A percentile compares a stretch with the other conserved stretches of the same genome.
These are phyloP conservation scores for Eustalomyia histrio DNA, from an alignment of 2,888 invertebrate species.

Conservation along the genomic window DNA sequence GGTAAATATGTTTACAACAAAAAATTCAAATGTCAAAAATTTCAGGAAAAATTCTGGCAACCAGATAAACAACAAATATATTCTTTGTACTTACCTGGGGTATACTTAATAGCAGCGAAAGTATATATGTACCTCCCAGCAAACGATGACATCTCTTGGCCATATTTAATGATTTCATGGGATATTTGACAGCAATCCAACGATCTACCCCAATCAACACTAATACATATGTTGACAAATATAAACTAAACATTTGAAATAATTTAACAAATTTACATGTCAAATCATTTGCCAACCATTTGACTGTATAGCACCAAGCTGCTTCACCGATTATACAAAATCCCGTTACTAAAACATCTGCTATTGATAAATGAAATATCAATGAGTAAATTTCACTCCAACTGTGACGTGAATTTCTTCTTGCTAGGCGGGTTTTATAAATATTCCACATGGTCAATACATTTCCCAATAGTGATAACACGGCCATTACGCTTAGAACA, in stretches of 20 bases:
- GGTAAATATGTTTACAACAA: too few relatives aligned
- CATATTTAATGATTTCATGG: slow-evolving; percentile 86
- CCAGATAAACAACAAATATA: too few relatives aligned
- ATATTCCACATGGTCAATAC: slow-evolving; percentile 88
- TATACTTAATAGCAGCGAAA: slow-evolving; percentile 87
- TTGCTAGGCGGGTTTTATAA: slow-evolving; percentile 82
- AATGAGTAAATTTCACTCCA: slow-evolving; percentile 86
- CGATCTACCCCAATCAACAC: slow-evolving; percentile 91
- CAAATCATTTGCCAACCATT: slow-evolving; percentile 89
- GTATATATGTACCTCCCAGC: slow-evolving; percentile 85
- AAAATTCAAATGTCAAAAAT: too few relatives aligned
- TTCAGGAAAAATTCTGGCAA: too few relatives aligned
- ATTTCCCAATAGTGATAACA: slow-evolving; percentile 87
- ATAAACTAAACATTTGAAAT: slow-evolving; percentile 89
- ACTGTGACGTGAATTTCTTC: slow-evolving; percentile 82
- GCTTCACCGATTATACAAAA: slow-evolving; percentile 91
- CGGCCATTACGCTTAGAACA: slow-evolving; percentile 85
- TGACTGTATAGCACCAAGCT: slow-evolving; percentile 89
- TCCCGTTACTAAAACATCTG: slow-evolving; percentile 89
- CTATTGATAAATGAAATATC: slow-evolving; percentile 80
- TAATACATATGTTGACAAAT: slow-evolving; percentile 89
- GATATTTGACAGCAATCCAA: slow-evolving; percentile 89
- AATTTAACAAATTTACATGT: slow-evolving; percentile 90
- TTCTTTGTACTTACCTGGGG: slow-evolving; percentile 59
- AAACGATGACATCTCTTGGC: slow-evolving; percentile 85